Evolutionary conservation across 2,113 vertebrate species (phyloP), one percentile per base, ranked within the genome.

Genomic region (Oxyura jamaicensis): DNA sequence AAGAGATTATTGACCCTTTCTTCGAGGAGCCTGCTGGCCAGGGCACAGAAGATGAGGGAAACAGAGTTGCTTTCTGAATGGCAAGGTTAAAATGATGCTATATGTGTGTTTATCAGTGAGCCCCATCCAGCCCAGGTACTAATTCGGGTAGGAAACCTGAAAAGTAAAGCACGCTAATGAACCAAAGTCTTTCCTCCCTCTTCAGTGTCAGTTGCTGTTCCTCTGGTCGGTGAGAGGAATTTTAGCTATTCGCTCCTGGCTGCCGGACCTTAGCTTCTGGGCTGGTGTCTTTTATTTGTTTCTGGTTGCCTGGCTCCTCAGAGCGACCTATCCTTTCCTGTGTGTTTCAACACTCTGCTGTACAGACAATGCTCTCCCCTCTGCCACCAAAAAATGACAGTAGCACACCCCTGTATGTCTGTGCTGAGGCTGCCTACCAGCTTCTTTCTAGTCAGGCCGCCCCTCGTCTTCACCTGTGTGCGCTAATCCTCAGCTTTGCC

Each of bases 271-370:
- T 86, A 46, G 80, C 80, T 95, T 84, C 92, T 96, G 81, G 86
- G 69, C 81, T 92, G 48, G 66, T 79, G 81, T 82, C 58, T 95
- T 11, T 87, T 97, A 78, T 65, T 95, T 95, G 93, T 68, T 96
- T 91, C 84, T 15, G 82, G 93, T 93, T 95, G 60, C 94, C 76
- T 92, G 62, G 93, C 33, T 95, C 78, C 83, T 93, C 33, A 14
- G 21, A 68, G 66, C 84, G 92, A 82, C 81, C 88, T 91, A 7
- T 95, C 88, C 71, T 68, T 83, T 91, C 86, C 79, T 63, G 17
- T 8, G 1, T 42, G 55, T 84, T 95, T 92, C 63, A 76, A 53
- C 77, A 66, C 92, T 92, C 50, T 28, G 69, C 67, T 88, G 84
- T 50, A 76, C 48, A 25, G 94, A 41, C 58, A 79, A 42, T 6